Evolutionary conservation across 2,797 vertebrate species (phyloP).

Genomic region (Acestrorhynchus altus): DNA sequence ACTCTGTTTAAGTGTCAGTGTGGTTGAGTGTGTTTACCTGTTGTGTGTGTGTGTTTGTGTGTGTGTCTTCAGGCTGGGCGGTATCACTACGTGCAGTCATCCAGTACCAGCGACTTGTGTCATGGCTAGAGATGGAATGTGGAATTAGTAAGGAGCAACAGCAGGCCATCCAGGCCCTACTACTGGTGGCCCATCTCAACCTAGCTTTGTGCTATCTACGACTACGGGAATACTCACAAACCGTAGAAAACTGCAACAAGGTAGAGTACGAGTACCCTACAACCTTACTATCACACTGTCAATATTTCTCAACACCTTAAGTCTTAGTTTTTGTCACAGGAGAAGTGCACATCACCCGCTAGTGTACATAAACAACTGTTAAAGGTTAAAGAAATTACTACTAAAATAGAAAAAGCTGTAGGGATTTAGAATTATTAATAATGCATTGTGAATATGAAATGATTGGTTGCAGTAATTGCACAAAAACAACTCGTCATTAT

Average conservation of each 20-base stretch:
- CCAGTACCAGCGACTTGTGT: slow-evolving; percentile 92
- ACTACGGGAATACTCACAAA: slow-evolving; percentile 85
- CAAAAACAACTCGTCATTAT: no score
- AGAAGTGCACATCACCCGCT: background rate
- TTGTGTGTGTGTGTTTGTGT: background rate
- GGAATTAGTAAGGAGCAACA: slow-evolving; percentile 83
- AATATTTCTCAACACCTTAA: no score
- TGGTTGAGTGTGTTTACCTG: no score
- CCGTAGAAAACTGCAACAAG: slow-evolving; percentile 92
- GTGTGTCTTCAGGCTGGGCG: slow-evolving; percentile 79
- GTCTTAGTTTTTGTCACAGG: no score
- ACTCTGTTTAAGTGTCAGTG: no score
- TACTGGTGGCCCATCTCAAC: slow-evolving; percentile 90
- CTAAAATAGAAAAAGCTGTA: no score
- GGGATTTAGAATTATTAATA: no score
- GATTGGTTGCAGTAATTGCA: no score
- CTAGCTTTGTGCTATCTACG: slow-evolving; percentile 92
- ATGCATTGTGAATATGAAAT: no score
- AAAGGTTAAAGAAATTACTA: background rate
- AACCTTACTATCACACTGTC: background rate
- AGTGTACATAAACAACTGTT: background rate
- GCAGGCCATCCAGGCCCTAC: slow-evolving; percentile 80
- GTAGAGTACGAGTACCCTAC: slow-evolving; percentile 64
- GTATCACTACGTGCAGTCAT: slow-evolving; percentile 88
- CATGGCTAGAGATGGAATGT: slow-evolving; percentile 93